These are phyloP conservation scores for Gymnorhina tibicen DNA, from an alignment of 2,113 vertebrate genomes.

Conservation along the genomic window DNA sequence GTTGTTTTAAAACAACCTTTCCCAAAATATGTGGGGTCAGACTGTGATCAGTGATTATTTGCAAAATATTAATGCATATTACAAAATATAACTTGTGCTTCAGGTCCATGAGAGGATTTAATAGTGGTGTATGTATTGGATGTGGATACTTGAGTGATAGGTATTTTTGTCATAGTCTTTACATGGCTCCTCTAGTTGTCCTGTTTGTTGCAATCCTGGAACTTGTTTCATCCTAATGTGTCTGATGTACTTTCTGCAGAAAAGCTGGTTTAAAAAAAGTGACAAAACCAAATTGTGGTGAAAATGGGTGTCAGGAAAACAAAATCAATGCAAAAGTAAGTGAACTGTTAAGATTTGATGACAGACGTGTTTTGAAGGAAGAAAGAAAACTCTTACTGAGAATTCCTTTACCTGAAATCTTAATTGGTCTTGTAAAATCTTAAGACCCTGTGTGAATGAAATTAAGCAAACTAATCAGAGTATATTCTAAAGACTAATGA, in stretches of 20 bases:
- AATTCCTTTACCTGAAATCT: not conserved
- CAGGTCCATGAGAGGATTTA: not conserved
- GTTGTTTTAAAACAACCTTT: not conserved
- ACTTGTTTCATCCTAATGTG: not conserved
- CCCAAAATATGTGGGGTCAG: not conserved
- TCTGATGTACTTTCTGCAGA: not conserved
- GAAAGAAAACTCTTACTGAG: not conserved
- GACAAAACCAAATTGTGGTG: not conserved
- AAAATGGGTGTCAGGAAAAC: not conserved
- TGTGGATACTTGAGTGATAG: not conserved
- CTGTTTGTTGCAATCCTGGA: not conserved
- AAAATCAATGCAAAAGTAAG: not conserved
- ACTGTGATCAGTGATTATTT: not conserved
- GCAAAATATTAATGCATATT: not conserved
- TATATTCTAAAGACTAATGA: not conserved
- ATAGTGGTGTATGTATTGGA: not conserved
- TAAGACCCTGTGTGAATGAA: not conserved
- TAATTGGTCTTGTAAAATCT: not conserved
- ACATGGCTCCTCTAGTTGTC: not conserved
- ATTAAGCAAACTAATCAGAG: not conserved
- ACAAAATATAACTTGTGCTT: not conserved
- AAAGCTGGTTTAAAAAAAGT: not conserved
- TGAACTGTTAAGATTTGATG: not conserved
- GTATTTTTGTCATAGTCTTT: not conserved
- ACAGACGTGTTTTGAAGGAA: not conserved